Percentiles rank a stretch among this genome's conserved stretches.
These are phyloP conservation scores for Crax fasciolata DNA, from an alignment of 2,797 vertebrate genomes.

Conservation along the genomic window DNA sequence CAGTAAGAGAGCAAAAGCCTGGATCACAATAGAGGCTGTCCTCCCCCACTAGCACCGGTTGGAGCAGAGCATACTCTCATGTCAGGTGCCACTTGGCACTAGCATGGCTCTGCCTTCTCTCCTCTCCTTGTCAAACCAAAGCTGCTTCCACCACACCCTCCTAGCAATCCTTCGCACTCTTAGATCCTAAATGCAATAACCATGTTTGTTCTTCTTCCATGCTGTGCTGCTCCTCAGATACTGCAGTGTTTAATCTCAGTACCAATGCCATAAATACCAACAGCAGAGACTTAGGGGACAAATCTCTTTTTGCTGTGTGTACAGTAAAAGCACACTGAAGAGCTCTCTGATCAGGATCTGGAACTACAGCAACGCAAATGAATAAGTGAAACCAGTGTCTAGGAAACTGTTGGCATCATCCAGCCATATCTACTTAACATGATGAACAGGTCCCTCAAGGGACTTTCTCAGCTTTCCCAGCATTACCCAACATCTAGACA, in stretches of 20 bases:
- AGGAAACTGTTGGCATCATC: neutral
- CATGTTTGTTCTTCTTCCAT: neutral
- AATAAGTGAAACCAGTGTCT: neutral
- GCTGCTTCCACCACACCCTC: neutral
- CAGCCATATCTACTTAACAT: neutral
- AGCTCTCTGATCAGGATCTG: neutral
- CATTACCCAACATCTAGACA: neutral
- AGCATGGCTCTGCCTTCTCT: neutral
- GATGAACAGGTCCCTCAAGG: neutral
- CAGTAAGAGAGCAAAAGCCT: neutral
- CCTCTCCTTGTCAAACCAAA: neutral
- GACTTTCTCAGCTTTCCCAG: neutral
- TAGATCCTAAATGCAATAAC: neutral
- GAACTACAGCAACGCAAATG: neutral
- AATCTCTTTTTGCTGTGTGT: neutral
- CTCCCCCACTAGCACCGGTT: accelerated
- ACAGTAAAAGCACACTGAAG: accelerated
- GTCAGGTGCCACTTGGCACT: neutral
- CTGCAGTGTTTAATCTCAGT: neutral
- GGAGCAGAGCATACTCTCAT: neutral
- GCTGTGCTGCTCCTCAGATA: neutral
- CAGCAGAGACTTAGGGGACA: neutral
- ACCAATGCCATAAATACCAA: neutral
- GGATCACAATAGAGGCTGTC: neutral
- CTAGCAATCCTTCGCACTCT: neutral